Base-by-base conservation (phyloP, 2,113 vertebrate genomes). In the Embiotoca jacksoni region DNA sequence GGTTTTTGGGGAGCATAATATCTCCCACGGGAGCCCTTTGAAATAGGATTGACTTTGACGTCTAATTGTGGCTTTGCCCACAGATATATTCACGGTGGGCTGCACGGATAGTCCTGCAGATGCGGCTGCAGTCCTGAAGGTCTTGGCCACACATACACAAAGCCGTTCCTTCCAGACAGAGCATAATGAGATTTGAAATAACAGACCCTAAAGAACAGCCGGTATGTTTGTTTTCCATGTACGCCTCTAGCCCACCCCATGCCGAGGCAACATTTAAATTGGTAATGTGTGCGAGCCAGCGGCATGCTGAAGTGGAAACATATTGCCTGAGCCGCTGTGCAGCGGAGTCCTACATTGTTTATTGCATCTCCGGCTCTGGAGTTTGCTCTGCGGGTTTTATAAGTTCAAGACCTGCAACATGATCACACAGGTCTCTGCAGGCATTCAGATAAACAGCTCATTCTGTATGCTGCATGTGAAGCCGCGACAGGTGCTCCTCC, bases 21-120 rank as follows among this genome's bases (percentile, higher is more conserved):
- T 78, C 82, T 83, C 83, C 78, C 87, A 36, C 75, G 78, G 80
- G 86, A 86, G 80, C 77, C 65, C 64, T 78, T 78, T 75, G 82
- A 88, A 91, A 86, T 74, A 66, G 68, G 65, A 88, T 67, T 87
- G 83, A 88, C 85, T 86, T 86, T 83, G 76, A 75, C 58, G 73
- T 87, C 87, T 88, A 85, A 91, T 90, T 84, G 84, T 16, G 81
- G 68, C 75, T 85, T 86, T 78, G 72, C 70, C 61, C 78, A 76
- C 3, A 56, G 77, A 80, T 74, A 62, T 64, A 62, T 73, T 76
- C 80, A 80, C 56, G 30, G n/a, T 39, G 35, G 72, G 56, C 75
- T 61, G 56, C 73, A 59, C 61, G 47, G 52, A 77, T 35, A 68
- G 71, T 58, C 30, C n/a, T 10, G 46, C 46, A 78, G 61, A 66